A percentile compares a stretch with the other conserved stretches of the same genome.
phyloP scores from a whole-genome alignment of 2,888 invertebrate species.

The Harmothoe impar region DNA sequence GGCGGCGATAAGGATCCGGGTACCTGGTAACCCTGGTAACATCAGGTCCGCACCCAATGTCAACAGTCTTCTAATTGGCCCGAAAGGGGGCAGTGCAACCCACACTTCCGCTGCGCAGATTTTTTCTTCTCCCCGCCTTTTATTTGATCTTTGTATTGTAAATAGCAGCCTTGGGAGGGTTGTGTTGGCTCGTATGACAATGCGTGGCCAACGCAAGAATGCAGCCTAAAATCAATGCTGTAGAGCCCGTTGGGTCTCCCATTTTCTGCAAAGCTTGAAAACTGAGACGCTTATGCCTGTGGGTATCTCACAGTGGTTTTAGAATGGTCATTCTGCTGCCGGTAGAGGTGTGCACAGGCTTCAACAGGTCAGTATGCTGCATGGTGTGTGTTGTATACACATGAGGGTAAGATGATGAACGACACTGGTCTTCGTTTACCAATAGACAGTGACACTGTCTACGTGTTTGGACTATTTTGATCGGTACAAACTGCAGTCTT shows the following conservation, averaged over 20 bases:
- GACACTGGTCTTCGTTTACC: too few species aligned
- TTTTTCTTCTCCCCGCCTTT: background rate
- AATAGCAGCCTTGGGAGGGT: background rate
- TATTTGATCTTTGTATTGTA: slow-evolving; percentile 35
- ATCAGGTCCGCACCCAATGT: slow-evolving; percentile 38
- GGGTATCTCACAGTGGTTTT: background rate
- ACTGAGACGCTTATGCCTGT: background rate
- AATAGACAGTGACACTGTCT: too few species aligned
- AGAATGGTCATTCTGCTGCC: background rate
- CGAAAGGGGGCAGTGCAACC: slow-evolving; percentile 17
- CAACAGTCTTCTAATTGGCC: slow-evolving; percentile 16
- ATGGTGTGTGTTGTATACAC: too few species aligned
- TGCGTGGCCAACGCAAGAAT: slow-evolving; percentile 6
- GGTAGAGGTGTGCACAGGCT: too few species aligned
- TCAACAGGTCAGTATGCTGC: too few species aligned
- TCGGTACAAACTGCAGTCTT: too few species aligned
- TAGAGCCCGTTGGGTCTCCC: background rate
- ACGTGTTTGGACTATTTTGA: too few species aligned
- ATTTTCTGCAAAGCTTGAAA: background rate
- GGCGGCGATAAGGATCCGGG: slow-evolving; percentile 19
- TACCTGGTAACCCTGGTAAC: slow-evolving; percentile 45
- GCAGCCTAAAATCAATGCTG: background rate
- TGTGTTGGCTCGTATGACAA: background rate
- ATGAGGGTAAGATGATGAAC: too few species aligned
- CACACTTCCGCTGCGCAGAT: slow-evolving; percentile 10